phyloP scores from a whole-genome alignment of 2,113 vertebrate species.

The Notothenia rossii region DNA sequence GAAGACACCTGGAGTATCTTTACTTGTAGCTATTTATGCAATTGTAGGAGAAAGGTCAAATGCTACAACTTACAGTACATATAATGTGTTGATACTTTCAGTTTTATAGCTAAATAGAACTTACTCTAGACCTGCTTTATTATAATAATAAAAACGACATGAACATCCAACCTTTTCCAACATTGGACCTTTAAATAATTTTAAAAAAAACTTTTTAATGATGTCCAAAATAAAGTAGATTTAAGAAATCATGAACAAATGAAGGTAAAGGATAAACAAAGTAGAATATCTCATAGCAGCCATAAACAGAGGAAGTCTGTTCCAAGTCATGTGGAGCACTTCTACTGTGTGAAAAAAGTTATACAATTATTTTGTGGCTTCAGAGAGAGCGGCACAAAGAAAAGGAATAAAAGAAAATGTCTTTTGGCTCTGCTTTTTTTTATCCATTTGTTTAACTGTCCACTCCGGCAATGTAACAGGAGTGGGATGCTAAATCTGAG shows the following conservation, averaged over 20 bases:
- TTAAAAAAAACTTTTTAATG: not conserved
- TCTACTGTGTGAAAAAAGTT: not conserved
- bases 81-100: not conserved
- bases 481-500: not conserved
- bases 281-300: not conserved
- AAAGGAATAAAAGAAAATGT: not conserved
- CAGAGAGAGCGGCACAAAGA: not conserved
- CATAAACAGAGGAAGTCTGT: not conserved
- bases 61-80: not conserved
- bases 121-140: too few relatives aligned
- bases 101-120: too few relatives aligned
- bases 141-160: too few relatives aligned
- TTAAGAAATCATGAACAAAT: not conserved
- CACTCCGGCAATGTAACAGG: not conserved
- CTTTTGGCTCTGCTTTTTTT: not conserved
- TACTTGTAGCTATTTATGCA: not conserved
- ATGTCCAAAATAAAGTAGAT: not conserved
- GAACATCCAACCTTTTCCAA: too few relatives aligned
- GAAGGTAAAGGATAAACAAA: not conserved
- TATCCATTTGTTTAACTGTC: not conserved
- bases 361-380: not conserved
- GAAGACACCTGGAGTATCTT: constrained; percentile 14
- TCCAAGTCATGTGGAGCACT: not conserved
- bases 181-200: not conserved
- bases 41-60: constrained; percentile 6